Evolutionary conservation across 2,888 invertebrate species (phyloP).

Genomic region (Cheilosia pagana): DNA sequence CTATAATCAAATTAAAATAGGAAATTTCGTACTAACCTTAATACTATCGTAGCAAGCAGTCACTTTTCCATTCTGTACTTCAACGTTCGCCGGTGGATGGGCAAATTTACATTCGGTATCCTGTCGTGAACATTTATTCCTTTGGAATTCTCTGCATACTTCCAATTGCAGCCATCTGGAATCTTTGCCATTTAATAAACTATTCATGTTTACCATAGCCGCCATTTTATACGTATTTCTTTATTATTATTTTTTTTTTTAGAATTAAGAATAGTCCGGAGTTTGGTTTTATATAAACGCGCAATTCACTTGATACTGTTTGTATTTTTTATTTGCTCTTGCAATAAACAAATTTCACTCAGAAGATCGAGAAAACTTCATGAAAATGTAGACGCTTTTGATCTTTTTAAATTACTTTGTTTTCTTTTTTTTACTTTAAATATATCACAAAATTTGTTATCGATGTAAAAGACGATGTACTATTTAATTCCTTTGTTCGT

Average conservation of each 20-base stretch:
- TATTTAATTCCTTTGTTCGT: conserved; percentile 63
- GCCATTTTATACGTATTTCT: conserved; percentile 84
- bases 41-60: conserved; percentile 99
- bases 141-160: conserved; percentile 99
- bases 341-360: conserved; percentile 41
- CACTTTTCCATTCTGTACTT: conserved; percentile 99
- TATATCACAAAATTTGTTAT: conserved; percentile 75
- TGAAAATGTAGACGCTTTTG: conserved; percentile 21
- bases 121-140: conserved; percentile 99
- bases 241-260: conserved; percentile 33
- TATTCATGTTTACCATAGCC: conserved; percentile 98
- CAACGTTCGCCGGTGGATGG: conserved; percentile 99
- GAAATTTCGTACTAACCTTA: conserved; percentile 90
- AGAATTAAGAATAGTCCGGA: conserved; percentile 3
- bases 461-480: conserved; percentile 75
- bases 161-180: conserved; percentile 99
- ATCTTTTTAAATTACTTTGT: conserved; percentile 35
- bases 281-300: conserved; percentile 11
- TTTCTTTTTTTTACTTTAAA: conserved; percentile 45
- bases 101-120: conserved; percentile 99
- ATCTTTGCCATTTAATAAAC: conserved; percentile 98
- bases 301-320: conserved; percentile 46
- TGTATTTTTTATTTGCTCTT: conserved; percentile 12
- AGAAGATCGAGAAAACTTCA: conserved; percentile 16
- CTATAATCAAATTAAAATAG: conserved; percentile 28